Percentiles rank a stretch among this genome's conserved stretches.
phyloP scores from a whole-genome alignment of 2,888 invertebrate species.

The Pollenia griseotomentosa region DNA sequence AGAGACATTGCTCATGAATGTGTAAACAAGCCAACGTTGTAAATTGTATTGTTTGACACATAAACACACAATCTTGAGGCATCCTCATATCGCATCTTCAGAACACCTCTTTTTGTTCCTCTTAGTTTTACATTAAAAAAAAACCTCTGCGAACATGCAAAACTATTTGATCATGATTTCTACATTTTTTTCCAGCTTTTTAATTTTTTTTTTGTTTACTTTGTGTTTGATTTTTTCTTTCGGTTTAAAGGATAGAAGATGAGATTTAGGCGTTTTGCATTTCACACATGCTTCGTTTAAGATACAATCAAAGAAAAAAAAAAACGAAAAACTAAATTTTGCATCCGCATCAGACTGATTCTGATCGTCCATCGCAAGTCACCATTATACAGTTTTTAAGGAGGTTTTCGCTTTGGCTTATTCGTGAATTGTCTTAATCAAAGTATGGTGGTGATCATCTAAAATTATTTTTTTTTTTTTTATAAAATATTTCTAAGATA shows the following conservation, averaged over 20 bases:
- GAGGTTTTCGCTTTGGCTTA: background rate
- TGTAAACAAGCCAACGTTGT: constrained; percentile 9
- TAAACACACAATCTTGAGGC: background rate
- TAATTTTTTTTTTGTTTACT: background rate
- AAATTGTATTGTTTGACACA: constrained; percentile 31
- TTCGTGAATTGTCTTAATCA: constrained; percentile 37
- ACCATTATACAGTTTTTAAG: constrained; percentile 16
- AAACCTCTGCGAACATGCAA: constrained; percentile 56
- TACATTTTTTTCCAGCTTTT: background rate
- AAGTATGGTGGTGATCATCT: constrained; percentile 44
- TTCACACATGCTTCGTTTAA: constrained; percentile 68
- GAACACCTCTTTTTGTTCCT: background rate
- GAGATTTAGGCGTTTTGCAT: constrained; percentile 69
- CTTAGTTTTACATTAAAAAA: background rate
- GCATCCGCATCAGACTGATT: constrained; percentile 28
- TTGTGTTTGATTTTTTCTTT: background rate
- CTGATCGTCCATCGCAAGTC: constrained; percentile 34
- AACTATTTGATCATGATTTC: constrained; percentile 68
- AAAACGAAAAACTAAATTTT: constrained; percentile 10
- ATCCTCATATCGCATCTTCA: constrained; percentile 16
- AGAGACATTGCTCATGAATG: background rate
- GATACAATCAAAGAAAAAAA: constrained; percentile 22
- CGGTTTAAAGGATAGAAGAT: constrained; percentile 5
- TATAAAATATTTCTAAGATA: constrained; percentile 50
- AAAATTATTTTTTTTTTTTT: constrained; percentile 9